Conservation (phyloP, 30 jellyfish, hydroid and myxozoan species). For the Pseudorhiza aurosa region DNA sequence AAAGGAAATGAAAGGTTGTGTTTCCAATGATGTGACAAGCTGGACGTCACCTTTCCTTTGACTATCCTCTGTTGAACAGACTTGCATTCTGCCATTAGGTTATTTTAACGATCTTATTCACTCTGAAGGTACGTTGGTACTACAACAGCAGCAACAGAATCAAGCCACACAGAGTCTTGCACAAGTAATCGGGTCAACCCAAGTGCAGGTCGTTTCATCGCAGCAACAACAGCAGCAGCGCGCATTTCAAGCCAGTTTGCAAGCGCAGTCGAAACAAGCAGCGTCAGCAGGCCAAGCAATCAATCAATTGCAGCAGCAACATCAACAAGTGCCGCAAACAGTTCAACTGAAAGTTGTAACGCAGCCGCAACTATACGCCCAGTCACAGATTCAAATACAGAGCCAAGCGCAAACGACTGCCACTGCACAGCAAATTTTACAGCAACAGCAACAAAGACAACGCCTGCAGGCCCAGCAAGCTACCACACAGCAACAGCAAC, state of each 20-base stretch:
- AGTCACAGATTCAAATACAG: conserved; percentile 53
- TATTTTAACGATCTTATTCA: no score
- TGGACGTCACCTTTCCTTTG: no score
- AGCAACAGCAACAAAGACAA: conserved; percentile 68
- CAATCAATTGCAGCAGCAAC: conserved; percentile 58
- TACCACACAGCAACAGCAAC: conserved; percentile 72
- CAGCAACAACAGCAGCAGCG: conserved; percentile 90
- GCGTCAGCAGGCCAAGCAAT: conserved; percentile 39
- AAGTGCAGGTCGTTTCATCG: conserved; percentile 85
- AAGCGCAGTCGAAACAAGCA: conserved; percentile 73
- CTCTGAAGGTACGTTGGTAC: conserved; percentile 82
- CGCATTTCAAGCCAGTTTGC: conserved; percentile 86
- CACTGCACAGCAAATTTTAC: conserved; percentile 62
- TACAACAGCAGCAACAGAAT: conserved; percentile 84
- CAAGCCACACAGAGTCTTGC: conserved; percentile 62
- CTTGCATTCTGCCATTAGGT: no score
- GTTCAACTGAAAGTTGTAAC: conserved; percentile 48
- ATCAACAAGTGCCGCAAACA: conserved; percentile 58
- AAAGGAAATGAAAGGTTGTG: no score
- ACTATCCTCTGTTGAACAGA: no score
- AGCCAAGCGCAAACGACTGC: conserved; percentile 44
- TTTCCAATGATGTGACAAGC: no score
- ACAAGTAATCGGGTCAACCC: conserved; percentile 78
- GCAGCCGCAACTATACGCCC: conserved; percentile 59
- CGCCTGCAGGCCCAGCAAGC: conserved; percentile 59